Percentiles rank a stretch among this genome's conserved stretches.
Conservation (phyloP, 2,113 vertebrate species). For the Leucoraja erinaceus region DNA sequence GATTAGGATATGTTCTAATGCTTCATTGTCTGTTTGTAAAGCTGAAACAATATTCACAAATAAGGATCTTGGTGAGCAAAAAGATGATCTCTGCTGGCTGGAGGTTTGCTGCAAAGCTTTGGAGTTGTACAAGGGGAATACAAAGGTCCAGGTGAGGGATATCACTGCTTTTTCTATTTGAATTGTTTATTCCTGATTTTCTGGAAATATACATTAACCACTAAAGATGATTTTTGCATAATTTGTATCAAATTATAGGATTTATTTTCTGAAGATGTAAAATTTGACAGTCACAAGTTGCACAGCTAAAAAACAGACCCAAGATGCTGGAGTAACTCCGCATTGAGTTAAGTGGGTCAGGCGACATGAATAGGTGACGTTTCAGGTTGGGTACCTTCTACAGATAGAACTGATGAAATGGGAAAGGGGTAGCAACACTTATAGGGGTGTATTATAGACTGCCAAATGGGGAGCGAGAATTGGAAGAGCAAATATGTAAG, state of each 20-base stretch:
- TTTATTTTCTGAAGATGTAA: not conserved
- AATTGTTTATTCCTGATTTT: too few relatives aligned
- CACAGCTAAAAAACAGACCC: too few relatives aligned
- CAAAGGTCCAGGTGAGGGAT: conserved; percentile 69
- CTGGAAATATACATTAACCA: not conserved
- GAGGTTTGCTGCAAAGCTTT: conserved; percentile 74
- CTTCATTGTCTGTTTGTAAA: conserved; percentile 48
- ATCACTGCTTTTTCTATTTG: not conserved
- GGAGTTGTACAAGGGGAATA: conserved; percentile 68
- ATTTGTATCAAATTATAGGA: not conserved
- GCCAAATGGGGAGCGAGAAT: too few relatives aligned
- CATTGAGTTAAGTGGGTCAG: too few relatives aligned
- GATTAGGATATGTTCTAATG: not conserved
- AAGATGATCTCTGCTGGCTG: conserved; percentile 71
- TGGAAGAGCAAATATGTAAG: too few relatives aligned
- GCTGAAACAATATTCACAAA: conserved; percentile 84
- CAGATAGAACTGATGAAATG: too few relatives aligned
- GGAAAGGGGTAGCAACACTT: too few relatives aligned
- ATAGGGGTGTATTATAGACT: too few relatives aligned
- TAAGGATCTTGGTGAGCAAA: conserved; percentile 66
- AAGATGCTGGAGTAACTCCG: too few relatives aligned
- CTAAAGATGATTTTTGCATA: not conserved
- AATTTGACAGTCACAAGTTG: not conserved
- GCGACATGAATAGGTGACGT: too few relatives aligned
- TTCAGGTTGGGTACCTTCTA: too few relatives aligned